Conservation (phyloP, 2,797 vertebrate genomes). For the Fistularia tabacaria region DNA sequence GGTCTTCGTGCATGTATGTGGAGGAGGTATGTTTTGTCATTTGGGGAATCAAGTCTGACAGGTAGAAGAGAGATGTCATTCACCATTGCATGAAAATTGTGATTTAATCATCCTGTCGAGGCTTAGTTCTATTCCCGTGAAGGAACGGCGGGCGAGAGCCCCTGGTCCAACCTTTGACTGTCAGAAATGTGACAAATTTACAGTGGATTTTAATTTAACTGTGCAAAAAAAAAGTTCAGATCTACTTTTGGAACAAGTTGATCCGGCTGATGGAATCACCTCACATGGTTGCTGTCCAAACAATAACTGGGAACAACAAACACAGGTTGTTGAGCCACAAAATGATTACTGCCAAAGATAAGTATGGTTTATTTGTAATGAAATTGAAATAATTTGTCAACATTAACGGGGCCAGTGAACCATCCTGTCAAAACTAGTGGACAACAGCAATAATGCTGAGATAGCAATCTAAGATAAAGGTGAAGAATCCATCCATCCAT, state of each 20-base stretch:
- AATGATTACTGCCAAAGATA: conserved; percentile 16
- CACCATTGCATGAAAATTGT: not conserved
- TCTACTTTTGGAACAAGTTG: conserved; percentile 42
- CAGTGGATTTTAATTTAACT: not conserved
- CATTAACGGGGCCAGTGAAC: no score
- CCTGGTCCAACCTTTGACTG: conserved; percentile 23
- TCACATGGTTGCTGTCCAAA: conserved; percentile 55
- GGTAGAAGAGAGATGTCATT: not conserved
- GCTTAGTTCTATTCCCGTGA: conserved; percentile 20
- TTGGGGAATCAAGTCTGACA: conserved; percentile 3
- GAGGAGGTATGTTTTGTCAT: not conserved
- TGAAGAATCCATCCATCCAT: no score
- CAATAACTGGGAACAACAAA: conserved; percentile 47
- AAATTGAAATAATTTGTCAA: no score
- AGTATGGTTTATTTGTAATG: no score
- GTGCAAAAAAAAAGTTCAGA: conserved; percentile 17
- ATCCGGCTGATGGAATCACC: conserved; percentile 39
- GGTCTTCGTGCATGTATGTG: not conserved
- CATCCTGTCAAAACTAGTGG: no score
- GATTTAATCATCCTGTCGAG: conserved; percentile 1
- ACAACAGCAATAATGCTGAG: no score
- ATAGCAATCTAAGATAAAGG: no score
- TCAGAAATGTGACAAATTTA: conserved; percentile 5
- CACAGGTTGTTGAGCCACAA: conserved; percentile 44
- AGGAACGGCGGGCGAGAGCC: conserved; percentile 34